phyloP scores from a whole-genome alignment of 92 coral and sea anemone species.

The Porites evermanni region DNA sequence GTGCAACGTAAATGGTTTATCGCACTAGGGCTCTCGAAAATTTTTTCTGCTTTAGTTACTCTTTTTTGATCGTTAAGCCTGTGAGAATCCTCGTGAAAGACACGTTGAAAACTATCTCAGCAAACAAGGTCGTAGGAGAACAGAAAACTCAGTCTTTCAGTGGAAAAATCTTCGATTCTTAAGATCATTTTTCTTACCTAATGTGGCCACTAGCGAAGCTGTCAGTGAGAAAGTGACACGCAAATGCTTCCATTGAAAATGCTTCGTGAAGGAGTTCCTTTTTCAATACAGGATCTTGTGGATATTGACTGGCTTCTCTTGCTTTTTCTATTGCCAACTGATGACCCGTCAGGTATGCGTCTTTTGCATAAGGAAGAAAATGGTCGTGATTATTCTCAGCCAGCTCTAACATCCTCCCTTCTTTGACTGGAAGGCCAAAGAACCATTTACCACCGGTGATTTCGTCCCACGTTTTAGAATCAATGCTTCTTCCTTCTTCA shows the following conservation, averaged over 20 bases:
- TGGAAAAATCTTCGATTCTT: too few relatives aligned
- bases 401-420: constrained; percentile 6
- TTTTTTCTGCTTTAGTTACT: too few relatives aligned
- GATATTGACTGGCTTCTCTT: constrained; percentile 18
- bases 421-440: constrained; percentile 22
- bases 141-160: too few relatives aligned
- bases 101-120: constrained; percentile 39
- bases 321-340: constrained; percentile 50
- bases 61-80: too few relatives aligned
- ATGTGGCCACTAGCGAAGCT: constrained; percentile 77
- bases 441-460: background rate
- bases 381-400: background rate
- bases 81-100: constrained; percentile 40
- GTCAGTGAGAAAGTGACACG: constrained; percentile 77
- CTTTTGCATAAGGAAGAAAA: background rate
- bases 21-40: too few relatives aligned
- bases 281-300: background rate
- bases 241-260: constrained; percentile 67
- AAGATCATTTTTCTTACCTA: constrained; percentile 29
- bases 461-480: background rate
- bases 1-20: too few relatives aligned
- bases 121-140: too few relatives aligned
- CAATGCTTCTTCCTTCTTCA: background rate
- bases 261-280: constrained; percentile 49
- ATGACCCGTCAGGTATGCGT: constrained; percentile 36